These are phyloP conservation scores for Papilio elwesi DNA, from an alignment of 2,888 invertebrate species.

Conservation along the genomic window DNA sequence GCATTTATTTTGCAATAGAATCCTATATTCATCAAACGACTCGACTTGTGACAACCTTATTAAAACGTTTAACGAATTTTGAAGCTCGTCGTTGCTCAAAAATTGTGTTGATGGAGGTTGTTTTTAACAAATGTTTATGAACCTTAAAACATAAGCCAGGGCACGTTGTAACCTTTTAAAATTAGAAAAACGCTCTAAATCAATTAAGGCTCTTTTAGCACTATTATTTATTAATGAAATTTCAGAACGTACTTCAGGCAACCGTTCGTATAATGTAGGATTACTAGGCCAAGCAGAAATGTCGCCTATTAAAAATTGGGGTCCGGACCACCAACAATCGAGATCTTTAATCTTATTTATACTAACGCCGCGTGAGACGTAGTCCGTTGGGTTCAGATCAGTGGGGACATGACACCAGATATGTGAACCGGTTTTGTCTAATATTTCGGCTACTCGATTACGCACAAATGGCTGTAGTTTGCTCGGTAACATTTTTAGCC, in stretches of 20 bases:
- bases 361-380: constrained; percentile 41
- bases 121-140: constrained; percentile 1
- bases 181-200: neutral
- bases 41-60: too few species aligned
- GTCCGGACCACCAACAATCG: too few species aligned
- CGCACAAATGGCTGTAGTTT: too few species aligned
- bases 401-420: constrained; percentile 5
- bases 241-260: too few species aligned
- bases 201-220: neutral
- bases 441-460: constrained; percentile 43
- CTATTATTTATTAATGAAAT: neutral
- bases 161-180: neutral
- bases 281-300: neutral
- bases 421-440: too few species aligned
- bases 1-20: too few species aligned
- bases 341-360: too few species aligned
- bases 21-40: too few species aligned
- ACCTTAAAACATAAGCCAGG: constrained; percentile 5
- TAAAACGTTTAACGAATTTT: too few species aligned
- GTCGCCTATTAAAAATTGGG: neutral
- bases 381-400: neutral
- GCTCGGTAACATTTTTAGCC: too few species aligned
- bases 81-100: too few species aligned
- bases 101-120: too few species aligned
- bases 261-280: neutral